Evolutionary conservation across 2,797 vertebrate species (phyloP), one percentile per base, ranked within the genome.

Genomic region (Sebastes oblongus): DNA sequence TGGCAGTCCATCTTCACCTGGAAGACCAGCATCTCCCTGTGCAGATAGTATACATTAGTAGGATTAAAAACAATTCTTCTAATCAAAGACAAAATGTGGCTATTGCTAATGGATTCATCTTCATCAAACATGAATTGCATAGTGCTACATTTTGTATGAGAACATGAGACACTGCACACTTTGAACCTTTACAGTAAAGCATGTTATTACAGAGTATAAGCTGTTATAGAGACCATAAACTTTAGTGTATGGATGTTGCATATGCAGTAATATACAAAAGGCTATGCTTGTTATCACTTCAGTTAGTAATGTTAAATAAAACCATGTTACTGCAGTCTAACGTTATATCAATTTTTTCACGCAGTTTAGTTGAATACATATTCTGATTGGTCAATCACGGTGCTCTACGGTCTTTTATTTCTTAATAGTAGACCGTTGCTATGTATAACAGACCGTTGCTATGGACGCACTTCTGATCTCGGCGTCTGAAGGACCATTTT

Each of bases 1-100:
- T 34, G 96, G 93, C 77, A 95, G 92, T 83, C 96, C 96, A 74
- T 77, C 84, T 69, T 84, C 77, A 82, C 96, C 97, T 7, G 94
- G 95, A 73, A 95, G 91, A 84, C 96, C 97, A 86, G 93, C 86
- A 89, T 97, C 96, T 74, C 95, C 97, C 97, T 99, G 89, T 73
- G 29, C 29, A 77, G n/a, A 91, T 30, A 83, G 20, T 83, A 70
- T 77, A 78, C 78, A 84, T 65, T 61, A 54, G 14, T 8, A 25
- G 2, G 24, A 78, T 80, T 50, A 54, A 74, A 50, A 50, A 75
- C 0, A 34, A 34, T 34, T 11, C 4, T 16, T 22, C 5, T 36
- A 27, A 62, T 50, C 11, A 64, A 18, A 55, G 20, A 50, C 12
- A 27, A 29, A 39, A 30, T 60, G 24, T 66, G 0, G 10, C 1